Base-by-base conservation (phyloP, 2,113 vertebrate genomes). In the Cynopterus brachyotis region DNA sequence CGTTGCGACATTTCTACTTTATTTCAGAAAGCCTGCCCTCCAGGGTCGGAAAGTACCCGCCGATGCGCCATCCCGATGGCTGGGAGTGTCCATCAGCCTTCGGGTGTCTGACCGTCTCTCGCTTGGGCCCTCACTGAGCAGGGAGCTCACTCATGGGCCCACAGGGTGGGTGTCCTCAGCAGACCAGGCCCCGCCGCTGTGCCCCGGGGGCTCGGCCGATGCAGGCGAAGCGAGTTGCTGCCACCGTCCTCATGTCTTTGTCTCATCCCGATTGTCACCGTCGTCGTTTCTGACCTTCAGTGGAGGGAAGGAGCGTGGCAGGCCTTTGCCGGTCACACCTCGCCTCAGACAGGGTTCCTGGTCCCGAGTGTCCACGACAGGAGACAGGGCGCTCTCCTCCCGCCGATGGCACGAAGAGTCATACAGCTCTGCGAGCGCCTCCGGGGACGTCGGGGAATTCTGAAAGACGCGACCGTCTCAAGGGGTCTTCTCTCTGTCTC, bases 1-100 rank as follows among this genome's bases (percentile, higher is more conserved):
- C 93, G 88, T 81, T 75, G 62, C 0, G 1, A 42, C 67, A 89
- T 66, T 96, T 91, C 91, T 50, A 72, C 47, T 88, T 89, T 0
- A 0, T 94, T 91, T 88, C 73, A 67, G 91, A 90, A 94, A 95
- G 85, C 22, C 66, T 60, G 66, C 55, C 28, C 64, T n/a, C 94
- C 75, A 92, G 55, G 62, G 50, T 78, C 78, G 90, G 94, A 88
- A 88, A 79, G 81, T 67, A 87, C 53, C 91, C 95, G 86, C 92
- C 87, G 91, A 50, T 96, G 60, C 95, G 73, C 80, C 64, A 60
- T 30, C 59, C 45, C 2, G 15, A 66, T 60, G 50, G 69, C 84
- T 20, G 53, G 78, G 10, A 22, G 80, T 50, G 78, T 73, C 88
- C 11, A 87, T n/a, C 42, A 75, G 69, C 60, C 66, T 76, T 72